Conservation (phyloP, 2,113 vertebrate genomes). For the Pomatostomus ruficeps region DNA sequence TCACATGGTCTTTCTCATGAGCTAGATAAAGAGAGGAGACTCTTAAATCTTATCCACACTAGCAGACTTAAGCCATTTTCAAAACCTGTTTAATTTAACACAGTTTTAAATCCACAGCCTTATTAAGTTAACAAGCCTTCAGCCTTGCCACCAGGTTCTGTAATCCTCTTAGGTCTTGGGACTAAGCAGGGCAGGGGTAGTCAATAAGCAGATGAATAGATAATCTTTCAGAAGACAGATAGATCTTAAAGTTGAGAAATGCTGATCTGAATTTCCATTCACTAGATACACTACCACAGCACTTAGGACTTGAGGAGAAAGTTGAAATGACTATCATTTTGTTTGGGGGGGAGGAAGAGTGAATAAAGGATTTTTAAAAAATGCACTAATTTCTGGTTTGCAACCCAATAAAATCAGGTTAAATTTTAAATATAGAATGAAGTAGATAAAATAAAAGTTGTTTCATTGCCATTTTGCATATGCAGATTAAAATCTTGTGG, state of each 20-base stretch:
- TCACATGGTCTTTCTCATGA: not conserved
- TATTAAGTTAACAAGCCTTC: conserved; percentile 55
- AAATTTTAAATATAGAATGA: not conserved
- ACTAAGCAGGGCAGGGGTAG: not conserved
- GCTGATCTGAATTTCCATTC: not conserved
- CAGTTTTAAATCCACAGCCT: conserved; percentile 45
- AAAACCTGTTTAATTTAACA: conserved; percentile 55
- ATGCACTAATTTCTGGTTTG: not conserved
- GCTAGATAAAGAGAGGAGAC: not conserved
- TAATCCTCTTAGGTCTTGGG: conserved; percentile 37
- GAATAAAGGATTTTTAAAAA: not conserved
- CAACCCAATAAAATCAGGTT: not conserved
- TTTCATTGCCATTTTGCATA: not conserved
- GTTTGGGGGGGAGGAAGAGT: not conserved
- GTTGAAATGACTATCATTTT: not conserved
- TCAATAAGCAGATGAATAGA: conserved; percentile 41
- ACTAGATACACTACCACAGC: not conserved
- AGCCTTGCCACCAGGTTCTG: conserved; percentile 16
- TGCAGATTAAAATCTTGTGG: not conserved
- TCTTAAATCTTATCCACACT: not conserved
- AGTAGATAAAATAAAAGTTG: not conserved
- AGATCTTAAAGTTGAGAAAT: not conserved
- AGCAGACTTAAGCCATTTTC: conserved; percentile 34
- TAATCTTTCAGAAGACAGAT: conserved; percentile 8
- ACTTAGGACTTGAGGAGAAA: not conserved